Evolutionary conservation across 2,797 vertebrate genomes (phyloP).

Genomic region (Thalassophryne amazonica): DNA sequence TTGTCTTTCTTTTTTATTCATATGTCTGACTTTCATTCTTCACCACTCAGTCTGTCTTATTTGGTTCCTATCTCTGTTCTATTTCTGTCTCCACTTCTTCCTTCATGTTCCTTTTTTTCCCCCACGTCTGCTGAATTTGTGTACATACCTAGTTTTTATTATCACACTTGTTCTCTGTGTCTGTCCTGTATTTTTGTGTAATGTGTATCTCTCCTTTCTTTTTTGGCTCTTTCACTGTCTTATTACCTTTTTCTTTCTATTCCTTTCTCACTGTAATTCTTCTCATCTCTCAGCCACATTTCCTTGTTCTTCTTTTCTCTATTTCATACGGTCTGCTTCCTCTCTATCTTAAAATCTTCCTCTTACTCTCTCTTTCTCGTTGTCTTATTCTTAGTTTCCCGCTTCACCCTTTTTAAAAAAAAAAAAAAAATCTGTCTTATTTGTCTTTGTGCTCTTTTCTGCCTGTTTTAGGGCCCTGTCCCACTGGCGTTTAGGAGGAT

Average conservation of each 20-base stretch:
- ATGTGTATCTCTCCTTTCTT: not conserved
- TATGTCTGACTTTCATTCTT: conserved; percentile 9
- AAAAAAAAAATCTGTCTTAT: too few relatives aligned
- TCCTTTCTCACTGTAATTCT: not conserved
- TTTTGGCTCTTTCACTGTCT: not conserved
- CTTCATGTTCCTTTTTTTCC: not conserved
- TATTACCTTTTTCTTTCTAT: not conserved
- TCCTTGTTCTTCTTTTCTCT: not conserved
- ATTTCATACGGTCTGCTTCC: not conserved
- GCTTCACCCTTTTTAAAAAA: not conserved
- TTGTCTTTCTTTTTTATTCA: conserved; percentile 5
- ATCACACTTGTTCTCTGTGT: not conserved
- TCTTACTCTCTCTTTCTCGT: not conserved
- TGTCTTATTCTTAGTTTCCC: not conserved
- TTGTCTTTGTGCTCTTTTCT: not conserved
- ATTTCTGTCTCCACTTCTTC: not conserved
- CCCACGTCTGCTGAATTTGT: too few relatives aligned
- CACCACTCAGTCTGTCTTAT: conserved; percentile 6
- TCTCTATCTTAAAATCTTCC: not conserved
- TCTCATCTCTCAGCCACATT: not conserved
- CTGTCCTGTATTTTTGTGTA: not conserved
- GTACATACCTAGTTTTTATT: not conserved
- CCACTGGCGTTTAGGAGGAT: too few relatives aligned
- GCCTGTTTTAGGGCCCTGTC: too few relatives aligned
- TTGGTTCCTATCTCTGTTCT: conserved; percentile 10